These are phyloP conservation scores for Macrotus californicus DNA, from an alignment of 2,113 vertebrate genomes.

Conservation along the genomic window DNA sequence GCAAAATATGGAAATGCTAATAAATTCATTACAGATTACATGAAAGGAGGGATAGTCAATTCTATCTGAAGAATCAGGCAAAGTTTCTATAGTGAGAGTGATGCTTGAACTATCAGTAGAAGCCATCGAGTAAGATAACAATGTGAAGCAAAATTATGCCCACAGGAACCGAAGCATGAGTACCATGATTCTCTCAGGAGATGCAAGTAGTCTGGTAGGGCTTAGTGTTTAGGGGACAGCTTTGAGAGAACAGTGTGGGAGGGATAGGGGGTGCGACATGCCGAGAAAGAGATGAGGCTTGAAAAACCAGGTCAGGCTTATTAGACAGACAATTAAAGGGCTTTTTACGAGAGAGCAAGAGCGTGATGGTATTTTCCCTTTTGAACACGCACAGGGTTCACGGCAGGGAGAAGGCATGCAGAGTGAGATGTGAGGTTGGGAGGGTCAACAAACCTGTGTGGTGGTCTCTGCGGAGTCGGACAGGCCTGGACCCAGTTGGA, in stretches of 20 bases:
- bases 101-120: neutral
- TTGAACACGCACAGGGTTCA: neutral
- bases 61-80: neutral
- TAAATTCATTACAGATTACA: neutral
- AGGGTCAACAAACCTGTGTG: neutral
- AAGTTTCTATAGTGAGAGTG: neutral
- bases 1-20: neutral
- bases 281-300: neutral
- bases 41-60: neutral
- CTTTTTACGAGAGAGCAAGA: neutral
- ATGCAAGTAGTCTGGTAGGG: neutral
- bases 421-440: neutral
- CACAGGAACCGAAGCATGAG: fast-evolving
- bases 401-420: neutral
- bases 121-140: neutral
- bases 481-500: too few relatives aligned
- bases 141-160: neutral
- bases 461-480: neutral
- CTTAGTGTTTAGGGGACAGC: neutral
- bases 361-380: neutral
- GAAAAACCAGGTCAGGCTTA: neutral
- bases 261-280: fast-evolving
- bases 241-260: neutral
- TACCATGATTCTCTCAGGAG: neutral
- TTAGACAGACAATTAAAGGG: neutral